Evolutionary conservation across 2,113 vertebrate genomes (phyloP).

Genomic region (Corvus cornix): DNA sequence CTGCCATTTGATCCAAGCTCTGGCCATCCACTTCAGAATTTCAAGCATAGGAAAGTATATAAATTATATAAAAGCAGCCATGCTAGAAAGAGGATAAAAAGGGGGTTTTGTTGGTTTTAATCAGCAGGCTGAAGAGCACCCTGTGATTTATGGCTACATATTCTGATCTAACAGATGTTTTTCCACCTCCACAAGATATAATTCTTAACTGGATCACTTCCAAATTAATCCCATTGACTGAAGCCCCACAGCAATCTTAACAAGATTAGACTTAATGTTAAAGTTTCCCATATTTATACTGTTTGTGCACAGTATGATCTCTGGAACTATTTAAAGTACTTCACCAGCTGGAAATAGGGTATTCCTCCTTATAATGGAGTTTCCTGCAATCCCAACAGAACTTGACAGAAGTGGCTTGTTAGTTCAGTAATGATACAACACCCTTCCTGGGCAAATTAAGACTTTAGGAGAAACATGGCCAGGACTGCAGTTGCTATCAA

Average conservation of each 20-base stretch:
- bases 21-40: not conserved
- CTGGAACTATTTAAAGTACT: not conserved
- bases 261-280: not conserved
- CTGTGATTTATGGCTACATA: not conserved
- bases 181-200: not conserved
- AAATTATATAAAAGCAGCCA: not conserved
- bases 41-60: not conserved
- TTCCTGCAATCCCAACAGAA: not conserved
- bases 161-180: conserved; percentile 21
- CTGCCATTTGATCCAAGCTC: not conserved
- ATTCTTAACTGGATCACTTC: conserved; percentile 14
- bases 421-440: not conserved
- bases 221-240: conserved; percentile 21
- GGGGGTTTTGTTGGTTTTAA: not conserved
- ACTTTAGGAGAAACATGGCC: not conserved
- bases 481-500: not conserved
- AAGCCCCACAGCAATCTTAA: not conserved
- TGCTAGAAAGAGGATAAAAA: not conserved
- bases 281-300: not conserved
- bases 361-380: not conserved
- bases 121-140: not conserved
- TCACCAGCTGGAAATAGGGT: not conserved
- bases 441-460: not conserved
- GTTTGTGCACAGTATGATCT: not conserved
- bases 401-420: not conserved